Conservation (phyloP, 2,888 invertebrate species). For the Tricholauxania praeusta region DNA sequence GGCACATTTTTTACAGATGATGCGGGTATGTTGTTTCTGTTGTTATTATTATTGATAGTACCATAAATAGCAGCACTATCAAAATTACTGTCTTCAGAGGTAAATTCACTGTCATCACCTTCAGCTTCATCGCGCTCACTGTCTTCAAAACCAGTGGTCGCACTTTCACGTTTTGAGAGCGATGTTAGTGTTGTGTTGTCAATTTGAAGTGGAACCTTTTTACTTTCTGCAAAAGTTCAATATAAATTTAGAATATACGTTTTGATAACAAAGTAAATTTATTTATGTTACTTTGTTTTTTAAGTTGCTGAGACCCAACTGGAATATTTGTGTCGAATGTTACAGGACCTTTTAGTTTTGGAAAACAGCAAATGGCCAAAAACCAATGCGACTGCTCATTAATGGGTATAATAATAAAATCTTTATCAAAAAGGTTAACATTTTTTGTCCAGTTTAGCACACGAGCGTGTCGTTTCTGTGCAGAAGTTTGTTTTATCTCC, state of each 20-base stretch:
- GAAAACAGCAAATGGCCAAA: constrained; percentile 95
- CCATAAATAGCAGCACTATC: constrained; percentile 50
- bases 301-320: constrained; percentile 71
- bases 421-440: constrained; percentile 96
- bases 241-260: constrained; percentile 23
- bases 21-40: constrained; percentile 10
- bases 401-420: constrained; percentile 96
- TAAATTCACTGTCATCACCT: constrained; percentile 81
- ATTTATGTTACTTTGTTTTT: constrained; percentile 66
- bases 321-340: constrained; percentile 76
- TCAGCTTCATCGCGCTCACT: constrained; percentile 84
- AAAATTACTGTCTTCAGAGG: constrained; percentile 68
- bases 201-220: constrained; percentile 74
- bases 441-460: constrained; percentile 98
- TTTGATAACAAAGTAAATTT: not conserved
- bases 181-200: constrained; percentile 77
- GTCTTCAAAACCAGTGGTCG: constrained; percentile 69
- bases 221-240: constrained; percentile 59
- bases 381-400: constrained; percentile 99
- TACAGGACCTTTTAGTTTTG: constrained; percentile 80
- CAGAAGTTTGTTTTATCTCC: constrained; percentile 77
- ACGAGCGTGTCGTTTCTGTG: constrained; percentile 87
- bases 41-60: not conserved
- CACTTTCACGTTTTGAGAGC: constrained; percentile 67
- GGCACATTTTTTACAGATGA: constrained; percentile 47